phyloP scores from a whole-genome alignment of 2,888 invertebrate species.

The Metellina segmentata region DNA sequence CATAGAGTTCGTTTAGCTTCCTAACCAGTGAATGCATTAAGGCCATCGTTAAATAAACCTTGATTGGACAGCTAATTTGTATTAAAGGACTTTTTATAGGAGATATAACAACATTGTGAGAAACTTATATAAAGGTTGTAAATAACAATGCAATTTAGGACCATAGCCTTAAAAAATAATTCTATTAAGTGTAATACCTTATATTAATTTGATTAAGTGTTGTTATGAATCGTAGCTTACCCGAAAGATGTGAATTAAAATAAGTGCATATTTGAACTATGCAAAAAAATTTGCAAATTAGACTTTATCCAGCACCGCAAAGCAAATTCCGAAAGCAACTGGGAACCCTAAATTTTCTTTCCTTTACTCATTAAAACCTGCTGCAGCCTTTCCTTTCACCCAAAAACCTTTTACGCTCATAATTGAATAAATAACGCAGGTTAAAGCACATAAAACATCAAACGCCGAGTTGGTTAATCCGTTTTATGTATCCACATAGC shows the following conservation, averaged over 20 bases:
- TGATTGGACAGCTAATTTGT: too few relatives aligned
- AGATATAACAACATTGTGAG: too few relatives aligned
- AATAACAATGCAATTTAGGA: too few relatives aligned
- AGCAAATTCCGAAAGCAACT: not conserved
- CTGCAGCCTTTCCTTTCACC: not conserved
- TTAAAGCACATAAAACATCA: slow-evolving; percentile 57
- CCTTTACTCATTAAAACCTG: not conserved
- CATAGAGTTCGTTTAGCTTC: too few relatives aligned
- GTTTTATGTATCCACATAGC: slow-evolving; percentile 40
- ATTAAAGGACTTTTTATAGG: too few relatives aligned
- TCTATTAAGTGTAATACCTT: not conserved
- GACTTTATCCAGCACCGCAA: not conserved
- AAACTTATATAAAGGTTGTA: too few relatives aligned
- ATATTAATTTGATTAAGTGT: not conserved
- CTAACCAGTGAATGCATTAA: too few relatives aligned
- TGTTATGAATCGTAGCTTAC: not conserved
- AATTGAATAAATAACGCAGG: slow-evolving; percentile 55
- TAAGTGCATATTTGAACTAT: not conserved
- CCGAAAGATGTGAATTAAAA: not conserved
- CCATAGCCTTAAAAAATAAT: not conserved
- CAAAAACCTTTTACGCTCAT: slow-evolving; percentile 47
- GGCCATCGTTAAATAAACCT: too few relatives aligned
- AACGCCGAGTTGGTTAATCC: slow-evolving; percentile 61
- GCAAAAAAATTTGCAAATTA: not conserved
- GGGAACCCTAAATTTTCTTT: slow-evolving; percentile 3